These are phyloP conservation scores for Basileuterus tristriatus DNA, from an alignment of 2,797 vertebrate genomes.

Conservation along the genomic window DNA sequence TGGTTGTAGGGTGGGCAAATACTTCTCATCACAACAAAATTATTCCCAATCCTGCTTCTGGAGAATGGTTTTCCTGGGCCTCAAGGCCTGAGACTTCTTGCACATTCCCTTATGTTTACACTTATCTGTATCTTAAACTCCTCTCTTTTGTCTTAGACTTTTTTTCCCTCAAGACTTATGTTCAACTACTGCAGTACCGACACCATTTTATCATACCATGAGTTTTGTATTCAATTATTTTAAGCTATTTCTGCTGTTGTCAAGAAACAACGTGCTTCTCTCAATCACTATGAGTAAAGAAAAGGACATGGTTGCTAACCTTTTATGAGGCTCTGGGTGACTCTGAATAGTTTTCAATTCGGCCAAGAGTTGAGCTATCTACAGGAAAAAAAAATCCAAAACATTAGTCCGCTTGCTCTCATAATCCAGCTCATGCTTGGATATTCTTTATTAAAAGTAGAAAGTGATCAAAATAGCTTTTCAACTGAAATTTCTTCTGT, in stretches of 20 bases:
- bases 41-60: neutral
- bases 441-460: neutral
- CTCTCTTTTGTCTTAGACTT: neutral
- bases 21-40: neutral
- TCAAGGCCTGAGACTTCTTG: neutral
- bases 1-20: neutral
- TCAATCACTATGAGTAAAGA: neutral
- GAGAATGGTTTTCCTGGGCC: neutral
- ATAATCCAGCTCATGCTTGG: neutral
- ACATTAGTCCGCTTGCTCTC: neutral
- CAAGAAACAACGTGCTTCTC: neutral
- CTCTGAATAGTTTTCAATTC: conserved; percentile 82
- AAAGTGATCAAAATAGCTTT: neutral
- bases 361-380: conserved; percentile 86
- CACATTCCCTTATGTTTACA: neutral
- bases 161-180: neutral
- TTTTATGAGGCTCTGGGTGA: conserved; percentile 81
- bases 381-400: neutral
- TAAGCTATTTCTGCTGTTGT: neutral
- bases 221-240: neutral
- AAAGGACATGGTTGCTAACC: conserved; percentile 71
- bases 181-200: neutral
- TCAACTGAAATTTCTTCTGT: neutral
- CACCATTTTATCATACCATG: neutral
- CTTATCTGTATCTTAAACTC: neutral